Conservation (phyloP, 2,113 vertebrate genomes). For the Nothobranchius furzeri region DNA sequence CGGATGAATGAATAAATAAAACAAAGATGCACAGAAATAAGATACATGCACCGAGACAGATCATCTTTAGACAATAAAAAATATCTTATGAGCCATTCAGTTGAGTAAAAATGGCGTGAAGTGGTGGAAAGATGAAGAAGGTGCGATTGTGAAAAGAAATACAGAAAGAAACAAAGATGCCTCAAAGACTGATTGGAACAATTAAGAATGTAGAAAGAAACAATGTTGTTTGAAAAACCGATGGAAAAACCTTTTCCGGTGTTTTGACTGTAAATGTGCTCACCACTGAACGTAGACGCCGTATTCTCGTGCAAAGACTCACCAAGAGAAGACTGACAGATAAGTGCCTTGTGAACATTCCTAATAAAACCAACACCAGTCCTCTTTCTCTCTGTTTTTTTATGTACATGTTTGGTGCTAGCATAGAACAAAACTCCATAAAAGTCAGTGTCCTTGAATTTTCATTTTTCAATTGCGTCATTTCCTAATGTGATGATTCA, state of each 20-base stretch:
- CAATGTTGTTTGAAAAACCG: conserved; percentile 28
- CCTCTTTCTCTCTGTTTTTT: conserved; percentile 78
- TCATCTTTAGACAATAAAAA: conserved; percentile 1
- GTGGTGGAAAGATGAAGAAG: neutral
- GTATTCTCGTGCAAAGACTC: conserved; percentile 16
- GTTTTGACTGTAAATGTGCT: conserved; percentile 47
- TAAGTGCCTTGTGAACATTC: conserved; percentile 98
- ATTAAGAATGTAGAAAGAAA: conserved; percentile 48
- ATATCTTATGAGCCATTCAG: neutral
- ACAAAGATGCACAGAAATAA: neutral
- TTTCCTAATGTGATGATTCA: conserved; percentile 55
- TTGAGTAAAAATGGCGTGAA: conserved; percentile 17
- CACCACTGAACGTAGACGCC: conserved; percentile 33
- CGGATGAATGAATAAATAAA: conserved; percentile 5
- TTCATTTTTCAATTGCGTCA: conserved; percentile 30
- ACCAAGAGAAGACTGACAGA: conserved; percentile 67
- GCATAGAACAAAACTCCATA: conserved; percentile 54
- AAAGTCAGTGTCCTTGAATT: conserved; percentile 43
- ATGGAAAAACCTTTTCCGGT: conserved; percentile 73
- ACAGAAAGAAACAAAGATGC: conserved; percentile 9
- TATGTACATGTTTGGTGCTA: conserved; percentile 91
- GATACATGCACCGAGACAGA: conserved; percentile 11
- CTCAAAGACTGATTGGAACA: conserved; percentile 14
- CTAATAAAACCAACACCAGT: conserved; percentile 81
- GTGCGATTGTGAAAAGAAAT: conserved; percentile 16